phyloP scores from a whole-genome alignment of 2,797 vertebrate genomes.

The Danio jaintianensis region DNA sequence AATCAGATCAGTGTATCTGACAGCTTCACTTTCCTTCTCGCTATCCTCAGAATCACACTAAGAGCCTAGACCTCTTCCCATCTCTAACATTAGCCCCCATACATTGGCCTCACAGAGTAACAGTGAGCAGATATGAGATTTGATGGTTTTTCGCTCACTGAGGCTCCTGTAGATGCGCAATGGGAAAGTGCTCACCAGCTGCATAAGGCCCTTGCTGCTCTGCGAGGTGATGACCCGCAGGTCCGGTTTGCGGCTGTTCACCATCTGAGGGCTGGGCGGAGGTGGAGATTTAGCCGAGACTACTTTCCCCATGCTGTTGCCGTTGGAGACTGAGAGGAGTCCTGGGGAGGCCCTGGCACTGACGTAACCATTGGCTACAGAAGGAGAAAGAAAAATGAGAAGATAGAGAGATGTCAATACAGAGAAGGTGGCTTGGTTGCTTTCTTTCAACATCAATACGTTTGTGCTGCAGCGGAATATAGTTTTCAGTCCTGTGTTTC shows the following conservation, averaged over 20 bases:
- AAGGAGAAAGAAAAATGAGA: constrained; percentile 1
- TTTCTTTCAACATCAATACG: background rate
- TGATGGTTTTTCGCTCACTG: constrained; percentile 5
- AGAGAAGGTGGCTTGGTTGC: background rate
- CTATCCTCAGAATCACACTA: background rate
- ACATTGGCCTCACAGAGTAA: background rate
- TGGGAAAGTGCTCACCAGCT: constrained; percentile 86
- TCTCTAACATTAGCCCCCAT: background rate
- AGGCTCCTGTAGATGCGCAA: constrained; percentile 26
- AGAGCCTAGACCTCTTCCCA: background rate
- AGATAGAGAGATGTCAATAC: constrained; percentile 44
- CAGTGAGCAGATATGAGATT: background rate
- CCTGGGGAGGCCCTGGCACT: constrained; percentile 94
- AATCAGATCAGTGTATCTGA: constrained; percentile 27
- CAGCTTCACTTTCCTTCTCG: background rate
- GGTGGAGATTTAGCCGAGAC: constrained; percentile 89
- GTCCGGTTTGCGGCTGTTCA: constrained; percentile 91
- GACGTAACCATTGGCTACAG: constrained; percentile 91
- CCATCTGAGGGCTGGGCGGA: constrained; percentile 83
- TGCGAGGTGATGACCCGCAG: constrained; percentile 97
- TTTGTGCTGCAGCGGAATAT: too few relatives aligned
- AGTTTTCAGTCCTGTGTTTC: too few relatives aligned
- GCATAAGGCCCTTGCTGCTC: constrained; percentile 91
- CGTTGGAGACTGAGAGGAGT: constrained; percentile 93
- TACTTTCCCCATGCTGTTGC: constrained; percentile 92